Percentiles rank a stretch among this genome's conserved stretches.
phyloP scores from a whole-genome alignment of 2,797 vertebrate genomes.

The Gobionotothen gibberifrons region DNA sequence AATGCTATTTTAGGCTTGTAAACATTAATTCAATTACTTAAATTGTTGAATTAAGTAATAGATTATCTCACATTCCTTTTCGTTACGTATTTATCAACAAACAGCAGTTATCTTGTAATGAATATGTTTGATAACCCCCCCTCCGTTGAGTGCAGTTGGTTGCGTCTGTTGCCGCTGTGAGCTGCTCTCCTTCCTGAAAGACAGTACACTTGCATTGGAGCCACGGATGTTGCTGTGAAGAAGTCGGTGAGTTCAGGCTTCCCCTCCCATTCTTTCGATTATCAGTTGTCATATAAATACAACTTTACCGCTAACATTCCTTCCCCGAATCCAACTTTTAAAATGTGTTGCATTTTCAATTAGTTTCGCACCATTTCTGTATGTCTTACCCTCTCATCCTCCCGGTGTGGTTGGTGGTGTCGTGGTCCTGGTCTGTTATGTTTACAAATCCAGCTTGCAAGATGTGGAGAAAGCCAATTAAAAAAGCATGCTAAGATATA shows the following conservation, averaged over 20 bases:
- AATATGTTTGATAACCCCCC: not conserved
- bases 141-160: constrained; percentile 58
- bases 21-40: fast-evolving
- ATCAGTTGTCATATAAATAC: not conserved
- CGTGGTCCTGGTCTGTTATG: constrained; percentile 60
- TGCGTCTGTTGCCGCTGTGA: constrained; percentile 79
- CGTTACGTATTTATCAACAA: fast-evolving
- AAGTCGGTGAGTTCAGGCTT: constrained; percentile 54
- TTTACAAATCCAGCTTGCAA: constrained; percentile 67
- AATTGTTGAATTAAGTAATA: fast-evolving
- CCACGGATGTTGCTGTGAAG: constrained; percentile 32
- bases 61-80: fast-evolving
- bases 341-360: constrained; percentile 12
- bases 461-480: constrained; percentile 33
- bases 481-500: constrained; percentile 24
- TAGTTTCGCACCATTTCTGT: constrained; percentile 31
- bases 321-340: fast-evolving
- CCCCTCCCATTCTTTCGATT: not conserved
- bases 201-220: constrained; percentile 47
- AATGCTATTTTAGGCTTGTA: not conserved
- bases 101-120: not conserved
- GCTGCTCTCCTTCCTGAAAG: constrained; percentile 78
- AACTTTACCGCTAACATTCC: fast-evolving
- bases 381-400: constrained; percentile 47
- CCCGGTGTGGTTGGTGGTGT: constrained; percentile 45